These are phyloP conservation scores for Helicoverpa armigera DNA, from an alignment of 1,140 invertebrate species.

Conservation along the genomic window DNA sequence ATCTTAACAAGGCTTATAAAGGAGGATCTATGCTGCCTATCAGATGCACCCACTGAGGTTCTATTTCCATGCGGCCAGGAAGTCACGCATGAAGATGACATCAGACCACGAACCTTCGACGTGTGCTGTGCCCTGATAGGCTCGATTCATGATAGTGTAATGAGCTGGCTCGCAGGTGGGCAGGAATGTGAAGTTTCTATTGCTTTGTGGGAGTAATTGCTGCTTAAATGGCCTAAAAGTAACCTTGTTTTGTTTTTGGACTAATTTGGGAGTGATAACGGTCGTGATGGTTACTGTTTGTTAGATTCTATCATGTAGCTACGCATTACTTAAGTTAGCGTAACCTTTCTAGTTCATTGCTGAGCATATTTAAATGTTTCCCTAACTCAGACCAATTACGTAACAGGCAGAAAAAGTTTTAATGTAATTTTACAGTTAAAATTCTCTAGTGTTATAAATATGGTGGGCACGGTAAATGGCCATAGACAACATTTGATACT, in stretches of 20 bases:
- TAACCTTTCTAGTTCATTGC: too few species aligned
- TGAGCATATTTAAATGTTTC: too few species aligned
- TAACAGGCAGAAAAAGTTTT: too few species aligned
- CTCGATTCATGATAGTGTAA: conserved; percentile 7
- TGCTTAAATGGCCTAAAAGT: neutral
- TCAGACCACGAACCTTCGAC: conserved; percentile 44
- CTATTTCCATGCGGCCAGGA: conserved; percentile 16
- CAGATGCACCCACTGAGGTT: conserved; percentile 32
- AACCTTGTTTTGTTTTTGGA: neutral
- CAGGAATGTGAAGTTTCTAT: neutral
- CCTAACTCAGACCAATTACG: too few species aligned
- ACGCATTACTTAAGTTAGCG: too few species aligned
- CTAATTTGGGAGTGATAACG: too few species aligned
- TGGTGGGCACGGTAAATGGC: too few species aligned
- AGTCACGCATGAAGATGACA: conserved; percentile 45
- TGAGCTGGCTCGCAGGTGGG: conserved; percentile 35
- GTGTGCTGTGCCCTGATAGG: conserved; percentile 27
- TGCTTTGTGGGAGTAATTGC: neutral
- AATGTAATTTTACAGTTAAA: too few species aligned
- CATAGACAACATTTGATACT: too few species aligned
- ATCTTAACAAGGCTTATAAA: neutral
- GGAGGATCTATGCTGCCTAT: conserved; percentile 2
- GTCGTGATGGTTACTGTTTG: too few species aligned
- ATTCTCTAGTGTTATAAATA: too few species aligned
- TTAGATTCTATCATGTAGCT: too few species aligned